These are phyloP conservation scores for Oreochromis spilurus DNA, from an alignment of 2,113 vertebrate genomes.

Conservation along the genomic window DNA sequence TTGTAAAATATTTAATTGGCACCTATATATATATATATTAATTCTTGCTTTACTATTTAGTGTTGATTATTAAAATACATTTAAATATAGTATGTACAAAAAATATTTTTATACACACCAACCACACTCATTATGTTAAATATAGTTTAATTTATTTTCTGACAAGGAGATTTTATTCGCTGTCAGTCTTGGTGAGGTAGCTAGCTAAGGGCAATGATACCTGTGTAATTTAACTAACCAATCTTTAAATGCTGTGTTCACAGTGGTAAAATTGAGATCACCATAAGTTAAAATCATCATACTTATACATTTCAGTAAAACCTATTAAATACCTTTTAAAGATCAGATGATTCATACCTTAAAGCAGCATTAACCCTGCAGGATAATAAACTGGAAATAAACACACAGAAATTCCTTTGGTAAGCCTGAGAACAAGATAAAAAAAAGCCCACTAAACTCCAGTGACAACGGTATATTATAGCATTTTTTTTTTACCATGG, in stretches of 20 bases:
- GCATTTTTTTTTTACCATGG: neutral
- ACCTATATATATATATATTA: neutral
- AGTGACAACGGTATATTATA: neutral
- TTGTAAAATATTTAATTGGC: neutral
- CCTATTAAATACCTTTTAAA: neutral
- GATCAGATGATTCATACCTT: neutral
- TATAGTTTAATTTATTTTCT: neutral
- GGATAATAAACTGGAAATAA: conserved; percentile 2
- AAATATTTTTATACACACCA: neutral
- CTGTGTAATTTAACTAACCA: neutral
- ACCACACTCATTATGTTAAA: neutral
- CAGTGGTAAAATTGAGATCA: neutral
- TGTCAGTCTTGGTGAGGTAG: neutral
- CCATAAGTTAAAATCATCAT: neutral
- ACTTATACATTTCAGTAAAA: neutral
- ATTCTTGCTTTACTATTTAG: neutral
- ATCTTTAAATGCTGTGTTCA: neutral
- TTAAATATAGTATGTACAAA: neutral
- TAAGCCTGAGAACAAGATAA: conserved; percentile 3
- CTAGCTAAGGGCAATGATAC: neutral
- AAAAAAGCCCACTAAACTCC: neutral
- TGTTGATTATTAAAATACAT: neutral
- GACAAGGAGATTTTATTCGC: neutral
- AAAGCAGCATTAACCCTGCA: neutral
- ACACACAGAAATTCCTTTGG: neutral